phyloP scores from a whole-genome alignment of 2,113 vertebrate species.

The Pelecanoides urinatrix region DNA sequence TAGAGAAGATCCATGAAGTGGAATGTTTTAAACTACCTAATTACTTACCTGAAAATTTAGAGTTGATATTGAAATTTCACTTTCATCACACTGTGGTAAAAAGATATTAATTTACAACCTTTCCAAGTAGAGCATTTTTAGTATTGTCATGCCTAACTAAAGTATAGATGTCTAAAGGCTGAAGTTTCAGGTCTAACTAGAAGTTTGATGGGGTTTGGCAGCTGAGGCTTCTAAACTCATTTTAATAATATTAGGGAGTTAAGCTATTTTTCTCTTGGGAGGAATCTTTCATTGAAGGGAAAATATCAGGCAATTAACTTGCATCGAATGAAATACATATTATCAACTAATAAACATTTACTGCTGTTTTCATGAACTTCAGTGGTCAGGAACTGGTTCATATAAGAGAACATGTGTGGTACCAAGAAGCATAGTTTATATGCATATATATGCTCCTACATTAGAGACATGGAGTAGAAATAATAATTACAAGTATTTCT shows the following conservation, averaged over 20 bases:
- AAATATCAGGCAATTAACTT: not conserved
- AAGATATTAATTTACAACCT: not conserved
- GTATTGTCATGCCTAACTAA: not conserved
- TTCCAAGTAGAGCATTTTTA: not conserved
- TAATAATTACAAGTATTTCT: not conserved
- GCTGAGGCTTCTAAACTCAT: not conserved
- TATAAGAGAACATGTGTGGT: not conserved
- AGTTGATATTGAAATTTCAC: not conserved
- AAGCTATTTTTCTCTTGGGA: not conserved
- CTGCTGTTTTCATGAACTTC: not conserved
- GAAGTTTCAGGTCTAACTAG: not conserved
- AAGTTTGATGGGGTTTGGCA: not conserved
- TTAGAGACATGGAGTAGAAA: not conserved
- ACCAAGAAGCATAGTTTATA: not conserved
- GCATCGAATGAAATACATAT: not conserved
- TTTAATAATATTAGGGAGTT: not conserved
- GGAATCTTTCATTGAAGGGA: not conserved
- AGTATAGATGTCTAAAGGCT: not conserved
- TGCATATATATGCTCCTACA: not conserved
- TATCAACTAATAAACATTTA: not conserved
- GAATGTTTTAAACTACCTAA: not conserved
- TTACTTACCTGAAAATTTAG: not conserved
- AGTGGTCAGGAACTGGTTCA: not conserved
- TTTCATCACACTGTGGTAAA: not conserved
- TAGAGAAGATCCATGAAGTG: not conserved